These are phyloP conservation scores for Aurelia coerulea DNA, from an alignment of 30 jellyfish, hydroid and myxozoan genomes.

Conservation along the genomic window DNA sequence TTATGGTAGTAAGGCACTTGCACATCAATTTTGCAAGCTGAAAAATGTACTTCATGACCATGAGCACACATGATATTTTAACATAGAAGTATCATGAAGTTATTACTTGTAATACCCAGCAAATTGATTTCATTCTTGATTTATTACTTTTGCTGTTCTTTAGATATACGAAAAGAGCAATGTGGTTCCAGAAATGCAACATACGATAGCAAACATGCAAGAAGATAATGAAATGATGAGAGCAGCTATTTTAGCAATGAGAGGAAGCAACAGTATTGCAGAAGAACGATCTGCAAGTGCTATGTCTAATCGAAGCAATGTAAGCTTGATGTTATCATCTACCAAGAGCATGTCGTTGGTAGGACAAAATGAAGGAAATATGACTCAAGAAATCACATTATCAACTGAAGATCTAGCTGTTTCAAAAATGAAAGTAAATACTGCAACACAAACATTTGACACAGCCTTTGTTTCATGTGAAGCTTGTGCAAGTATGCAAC, in stretches of 20 bases:
- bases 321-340: not conserved
- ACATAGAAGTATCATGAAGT: too few species aligned
- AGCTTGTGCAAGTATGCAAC: conserved; percentile 84
- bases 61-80: too few species aligned
- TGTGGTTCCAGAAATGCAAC: conserved; percentile 22
- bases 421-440: conserved; percentile 29
- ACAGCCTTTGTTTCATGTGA: conserved; percentile 92
- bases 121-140: too few species aligned
- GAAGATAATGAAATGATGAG: conserved; percentile 59
- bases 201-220: conserved; percentile 35
- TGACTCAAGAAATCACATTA: conserved; percentile 6
- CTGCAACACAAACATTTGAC: conserved; percentile 88
- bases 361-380: not conserved
- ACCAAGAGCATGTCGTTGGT: not conserved
- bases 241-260: conserved; percentile 44
- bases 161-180: conserved; percentile 27
- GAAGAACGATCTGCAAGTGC: conserved; percentile 38
- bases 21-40: too few species aligned
- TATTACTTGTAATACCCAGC: too few species aligned
- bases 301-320: conserved; percentile 1
- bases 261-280: conserved; percentile 10
- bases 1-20: too few species aligned
- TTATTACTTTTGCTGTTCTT: too few species aligned
- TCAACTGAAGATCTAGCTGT: conserved; percentile 30
- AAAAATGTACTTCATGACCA: too few species aligned